Evolutionary conservation across 2,888 invertebrate species (phyloP).

Genomic region (Leucophenga maculata): DNA sequence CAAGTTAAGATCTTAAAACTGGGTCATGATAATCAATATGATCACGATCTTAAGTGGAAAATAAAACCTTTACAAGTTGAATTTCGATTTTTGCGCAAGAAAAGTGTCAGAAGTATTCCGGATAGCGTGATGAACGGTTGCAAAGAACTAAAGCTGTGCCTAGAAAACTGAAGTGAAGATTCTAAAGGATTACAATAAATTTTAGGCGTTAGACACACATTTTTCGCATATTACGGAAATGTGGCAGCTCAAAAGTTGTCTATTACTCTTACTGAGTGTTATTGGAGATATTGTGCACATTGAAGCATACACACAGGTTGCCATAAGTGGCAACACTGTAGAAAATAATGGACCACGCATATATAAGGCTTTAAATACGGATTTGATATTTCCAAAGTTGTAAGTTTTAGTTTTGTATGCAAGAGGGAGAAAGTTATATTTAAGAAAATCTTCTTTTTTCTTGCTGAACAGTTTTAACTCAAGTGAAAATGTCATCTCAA

Average conservation of each 20-base stretch:
- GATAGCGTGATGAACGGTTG: slow-evolving; percentile 14
- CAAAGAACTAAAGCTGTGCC: not conserved
- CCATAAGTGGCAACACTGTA: slow-evolving; percentile 46
- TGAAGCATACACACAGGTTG: slow-evolving; percentile 61
- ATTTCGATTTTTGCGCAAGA: slow-evolving; percentile 46
- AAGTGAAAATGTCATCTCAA: slow-evolving; percentile 62
- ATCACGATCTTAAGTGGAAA: slow-evolving; percentile 40
- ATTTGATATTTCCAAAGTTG: slow-evolving; percentile 69
- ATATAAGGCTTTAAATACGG: slow-evolving; percentile 67
- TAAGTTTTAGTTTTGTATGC: slow-evolving; percentile 46
- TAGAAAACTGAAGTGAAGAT: not conserved
- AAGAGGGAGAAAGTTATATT: not conserved
- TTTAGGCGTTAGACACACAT: not conserved
- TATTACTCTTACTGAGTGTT: slow-evolving; percentile 17
- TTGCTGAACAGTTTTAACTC: slow-evolving; percentile 64
- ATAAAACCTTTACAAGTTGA: slow-evolving; percentile 54
- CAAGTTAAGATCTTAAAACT: slow-evolving; percentile 39
- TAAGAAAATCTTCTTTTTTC: slow-evolving; percentile 8
- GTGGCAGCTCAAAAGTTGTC: not conserved
- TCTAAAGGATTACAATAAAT: not conserved
- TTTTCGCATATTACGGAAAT: not conserved
- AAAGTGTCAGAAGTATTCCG: slow-evolving; percentile 38
- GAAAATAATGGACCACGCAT: slow-evolving; percentile 62
- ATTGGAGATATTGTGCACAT: not conserved
- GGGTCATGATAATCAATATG: slow-evolving; percentile 56